Percentiles rank a stretch among this genome's conserved stretches.
phyloP scores from a whole-genome alignment of 2,113 vertebrate genomes.

The Promerops cafer region DNA sequence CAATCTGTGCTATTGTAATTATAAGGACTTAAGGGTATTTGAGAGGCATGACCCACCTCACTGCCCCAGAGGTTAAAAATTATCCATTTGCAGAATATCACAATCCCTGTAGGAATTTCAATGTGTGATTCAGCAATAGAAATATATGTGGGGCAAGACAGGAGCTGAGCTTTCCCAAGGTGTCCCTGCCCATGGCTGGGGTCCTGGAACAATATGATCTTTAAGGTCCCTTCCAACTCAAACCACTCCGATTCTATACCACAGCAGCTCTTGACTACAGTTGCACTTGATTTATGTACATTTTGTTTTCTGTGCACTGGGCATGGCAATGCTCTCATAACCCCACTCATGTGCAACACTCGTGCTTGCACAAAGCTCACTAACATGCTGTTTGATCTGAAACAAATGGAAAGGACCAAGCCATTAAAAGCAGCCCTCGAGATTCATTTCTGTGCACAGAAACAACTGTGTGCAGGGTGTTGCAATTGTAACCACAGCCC shows the following conservation, averaged over 20 bases:
- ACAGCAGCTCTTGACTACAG: background rate
- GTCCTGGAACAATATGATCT: background rate
- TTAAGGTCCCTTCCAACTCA: background rate
- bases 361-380: fast-evolving
- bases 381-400: background rate
- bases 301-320: background rate
- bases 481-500: background rate
- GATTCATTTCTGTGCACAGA: background rate
- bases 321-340: background rate
- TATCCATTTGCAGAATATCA: background rate
- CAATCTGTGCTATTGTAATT: background rate
- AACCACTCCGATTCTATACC: background rate
- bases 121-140: background rate
- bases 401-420: background rate
- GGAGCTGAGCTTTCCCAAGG: background rate
- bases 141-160: background rate
- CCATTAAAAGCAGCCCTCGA: background rate
- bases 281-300: background rate
- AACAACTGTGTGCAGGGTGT: background rate
- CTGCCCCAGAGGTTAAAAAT: background rate
- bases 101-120: background rate
- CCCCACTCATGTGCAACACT: background rate
- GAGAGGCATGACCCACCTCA: background rate
- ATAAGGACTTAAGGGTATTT: background rate
- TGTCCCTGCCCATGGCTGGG: background rate